Evolutionary conservation across 1,140 invertebrate species (phyloP), one percentile per base, ranked within the genome.

Genomic region (Cyclargus thomasi): DNA sequence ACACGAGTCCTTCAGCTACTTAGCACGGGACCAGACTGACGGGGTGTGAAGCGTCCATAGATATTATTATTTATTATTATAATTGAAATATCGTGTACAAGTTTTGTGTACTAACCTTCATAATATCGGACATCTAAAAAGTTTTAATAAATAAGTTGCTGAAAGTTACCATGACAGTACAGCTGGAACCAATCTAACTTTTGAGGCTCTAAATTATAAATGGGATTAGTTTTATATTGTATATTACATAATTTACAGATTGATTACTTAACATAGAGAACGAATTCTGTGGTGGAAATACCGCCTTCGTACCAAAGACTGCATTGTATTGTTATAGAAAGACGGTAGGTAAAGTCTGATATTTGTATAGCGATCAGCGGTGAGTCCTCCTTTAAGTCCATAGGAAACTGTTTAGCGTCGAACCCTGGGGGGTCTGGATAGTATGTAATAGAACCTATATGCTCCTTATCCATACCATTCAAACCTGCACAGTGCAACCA

Each of bases 361-460:
- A 90, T 75, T 67, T 88, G 84, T 62, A 90, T 62, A 10, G 82
- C 85, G 17, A 87, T 70, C 18, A 90, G 63, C 1, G 82, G 85
- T 14, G 81, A 75, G 20, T 68, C 62, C 11, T 23, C 67, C 35
- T 67, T 22, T 65, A 77, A 73, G 23, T 74, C 69, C 29, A 86
- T 62, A 4, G 85, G 82, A 67, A 80, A 90, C 4, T 74, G 18
- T 6, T 39, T 64, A 6, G 82, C 74, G 67, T 86, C 83, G 69
- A 85, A 79, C 10, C 87, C 87, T 17, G 87, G 87, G 6, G 87
- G 87, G 72, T 87, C 67, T 0, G 87, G 87, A 64, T 78, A 81
- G 53, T 90, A 90, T 7, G 68, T 74, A 62, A 90, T 78, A 2
- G 22, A 77, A 0, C 82, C 81, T 59, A 90, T 73, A 69, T 90